These are phyloP conservation scores for Onychorhynchus coronatus DNA, from an alignment of 2,113 vertebrate species.

Conservation along the genomic window DNA sequence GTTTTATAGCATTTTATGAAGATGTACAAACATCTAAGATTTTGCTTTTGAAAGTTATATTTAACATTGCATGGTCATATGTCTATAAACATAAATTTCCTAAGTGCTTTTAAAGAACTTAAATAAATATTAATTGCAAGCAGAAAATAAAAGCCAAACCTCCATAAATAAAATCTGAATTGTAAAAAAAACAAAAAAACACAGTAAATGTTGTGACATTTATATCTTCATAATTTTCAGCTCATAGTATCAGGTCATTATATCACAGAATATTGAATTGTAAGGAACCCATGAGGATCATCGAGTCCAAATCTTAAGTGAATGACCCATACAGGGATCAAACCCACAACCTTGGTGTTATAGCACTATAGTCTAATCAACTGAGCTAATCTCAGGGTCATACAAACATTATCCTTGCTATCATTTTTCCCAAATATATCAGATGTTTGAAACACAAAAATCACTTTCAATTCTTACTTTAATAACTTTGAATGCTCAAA, in stretches of 20 bases:
- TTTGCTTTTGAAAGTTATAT: not conserved
- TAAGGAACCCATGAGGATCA: not conserved
- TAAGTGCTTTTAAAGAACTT: not conserved
- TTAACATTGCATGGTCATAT: not conserved
- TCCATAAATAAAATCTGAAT: not conserved
- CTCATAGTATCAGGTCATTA: not conserved
- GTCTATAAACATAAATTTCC: not conserved
- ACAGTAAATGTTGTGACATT: not conserved
- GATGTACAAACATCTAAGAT: not conserved
- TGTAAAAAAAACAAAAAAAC: not conserved
- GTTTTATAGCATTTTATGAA: not conserved
- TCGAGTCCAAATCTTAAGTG: not conserved
- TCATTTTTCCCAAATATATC: not conserved
- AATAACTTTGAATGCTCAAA: not conserved
- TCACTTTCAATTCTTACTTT: not conserved
- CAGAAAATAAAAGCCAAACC: not conserved
- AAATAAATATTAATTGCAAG: not conserved
- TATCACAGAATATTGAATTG: not conserved
- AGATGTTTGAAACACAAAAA: not conserved
- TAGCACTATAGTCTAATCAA: not conserved
- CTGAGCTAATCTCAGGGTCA: not conserved
- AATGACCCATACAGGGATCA: not conserved
- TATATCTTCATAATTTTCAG: not conserved
- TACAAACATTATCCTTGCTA: not conserved
- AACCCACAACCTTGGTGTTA: not conserved